Evolutionary conservation across 2,888 invertebrate genomes (phyloP).

Genomic region (Eristalis arbustorum): DNA sequence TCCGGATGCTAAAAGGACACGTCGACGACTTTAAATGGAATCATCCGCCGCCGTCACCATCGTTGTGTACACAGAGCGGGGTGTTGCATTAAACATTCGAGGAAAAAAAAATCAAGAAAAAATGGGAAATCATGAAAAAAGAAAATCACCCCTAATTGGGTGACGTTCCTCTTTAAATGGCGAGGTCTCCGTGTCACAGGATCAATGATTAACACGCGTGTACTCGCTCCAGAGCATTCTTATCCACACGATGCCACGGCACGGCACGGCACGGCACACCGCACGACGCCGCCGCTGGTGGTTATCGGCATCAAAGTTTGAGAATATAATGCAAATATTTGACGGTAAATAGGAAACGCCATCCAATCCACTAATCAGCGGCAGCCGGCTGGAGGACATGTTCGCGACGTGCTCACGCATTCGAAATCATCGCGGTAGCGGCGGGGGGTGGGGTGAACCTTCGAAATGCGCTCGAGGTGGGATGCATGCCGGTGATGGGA

Average conservation of each 20-base stretch:
- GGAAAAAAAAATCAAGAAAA: not conserved
- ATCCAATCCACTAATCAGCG: slow-evolving; percentile 53
- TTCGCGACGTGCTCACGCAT: slow-evolving; percentile 67
- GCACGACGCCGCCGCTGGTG: not conserved
- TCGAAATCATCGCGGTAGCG: slow-evolving; percentile 29
- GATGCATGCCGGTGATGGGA: slow-evolving; percentile 45
- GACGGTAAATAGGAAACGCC: slow-evolving; percentile 50
- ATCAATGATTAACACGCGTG: slow-evolving; percentile 36
- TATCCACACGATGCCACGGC: slow-evolving; percentile 11
- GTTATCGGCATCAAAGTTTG: slow-evolving; percentile 26
- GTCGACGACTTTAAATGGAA: not conserved
- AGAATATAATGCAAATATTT: slow-evolving; percentile 65
- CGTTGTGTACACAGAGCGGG: slow-evolving; percentile 18
- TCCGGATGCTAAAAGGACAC: slow-evolving; percentile 14
- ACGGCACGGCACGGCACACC: not conserved
- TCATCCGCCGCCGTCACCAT: not conserved
- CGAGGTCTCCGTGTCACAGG: slow-evolving; percentile 44
- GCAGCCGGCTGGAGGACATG: slow-evolving; percentile 48
- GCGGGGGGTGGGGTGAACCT: not conserved
- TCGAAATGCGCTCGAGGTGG: slow-evolving; percentile 13
- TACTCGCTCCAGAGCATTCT: not conserved
- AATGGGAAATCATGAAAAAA: too few species aligned
- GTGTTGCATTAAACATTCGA: slow-evolving; percentile 32
- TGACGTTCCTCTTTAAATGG: slow-evolving; percentile 26
- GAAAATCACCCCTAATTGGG: slow-evolving; percentile 52